Evolutionary conservation across 2,797 vertebrate genomes (phyloP).

Genomic region (Tympanoctomys barrerae): DNA sequence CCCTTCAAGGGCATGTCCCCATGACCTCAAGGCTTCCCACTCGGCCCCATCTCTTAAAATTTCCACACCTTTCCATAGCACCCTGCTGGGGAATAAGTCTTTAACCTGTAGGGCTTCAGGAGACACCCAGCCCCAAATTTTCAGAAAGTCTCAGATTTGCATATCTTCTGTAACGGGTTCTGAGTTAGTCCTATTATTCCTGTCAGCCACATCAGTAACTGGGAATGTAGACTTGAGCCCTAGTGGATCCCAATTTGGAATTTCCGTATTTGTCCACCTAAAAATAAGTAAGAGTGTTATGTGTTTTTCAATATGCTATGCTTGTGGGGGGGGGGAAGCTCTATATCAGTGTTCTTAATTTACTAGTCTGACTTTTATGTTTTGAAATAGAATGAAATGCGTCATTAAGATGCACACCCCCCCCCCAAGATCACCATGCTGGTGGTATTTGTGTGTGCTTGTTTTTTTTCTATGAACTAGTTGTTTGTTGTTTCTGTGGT

Average conservation of each 20-base stretch:
- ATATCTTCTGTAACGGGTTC: not conserved
- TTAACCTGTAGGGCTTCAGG: not conserved
- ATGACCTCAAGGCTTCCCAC: not conserved
- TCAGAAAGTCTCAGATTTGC: not conserved
- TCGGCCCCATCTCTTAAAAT: not conserved
- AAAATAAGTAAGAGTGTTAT: slow-evolving; percentile 68
- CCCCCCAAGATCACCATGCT: not conserved
- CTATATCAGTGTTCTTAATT: not conserved
- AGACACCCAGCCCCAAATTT: not conserved
- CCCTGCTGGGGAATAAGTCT: not conserved
- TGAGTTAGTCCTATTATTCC: slow-evolving; percentile 25
- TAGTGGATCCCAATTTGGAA: slow-evolving; percentile 48
- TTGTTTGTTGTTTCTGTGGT: not conserved
- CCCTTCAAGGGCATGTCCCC: not conserved
- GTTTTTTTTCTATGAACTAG: not conserved
- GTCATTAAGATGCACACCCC: not conserved
- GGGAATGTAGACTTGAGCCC: slow-evolving; percentile 54
- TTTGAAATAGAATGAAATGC: slow-evolving; percentile 67
- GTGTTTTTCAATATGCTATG: slow-evolving; percentile 58
- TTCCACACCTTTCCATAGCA: not conserved
- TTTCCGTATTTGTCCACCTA: slow-evolving; percentile 61
- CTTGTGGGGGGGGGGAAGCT: slow-evolving; percentile 32
- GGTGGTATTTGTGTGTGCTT: not conserved
- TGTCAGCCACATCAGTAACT: not conserved
- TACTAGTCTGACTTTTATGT: slow-evolving; percentile 57